Evolutionary conservation across 2,113 vertebrate species (phyloP).

Genomic region (Alosa alosa): DNA sequence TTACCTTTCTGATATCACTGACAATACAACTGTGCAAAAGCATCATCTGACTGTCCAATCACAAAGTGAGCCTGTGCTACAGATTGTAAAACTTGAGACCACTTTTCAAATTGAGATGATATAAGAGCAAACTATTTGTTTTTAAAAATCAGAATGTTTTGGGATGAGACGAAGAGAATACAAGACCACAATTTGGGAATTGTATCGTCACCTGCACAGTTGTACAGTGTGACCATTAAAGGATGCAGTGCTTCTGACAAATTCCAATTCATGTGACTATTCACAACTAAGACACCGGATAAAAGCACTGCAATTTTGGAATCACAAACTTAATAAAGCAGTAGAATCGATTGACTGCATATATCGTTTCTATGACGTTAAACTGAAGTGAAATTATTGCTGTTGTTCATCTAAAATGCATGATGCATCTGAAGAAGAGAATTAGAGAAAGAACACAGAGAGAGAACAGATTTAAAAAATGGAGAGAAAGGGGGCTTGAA

Average conservation of each 20-base stretch:
- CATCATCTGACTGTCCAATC: neutral
- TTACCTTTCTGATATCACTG: neutral
- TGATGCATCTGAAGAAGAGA: neutral
- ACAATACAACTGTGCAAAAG: neutral
- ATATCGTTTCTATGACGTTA: neutral
- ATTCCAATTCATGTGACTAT: neutral
- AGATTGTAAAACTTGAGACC: neutral
- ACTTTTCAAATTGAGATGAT: neutral
- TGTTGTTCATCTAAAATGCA: neutral
- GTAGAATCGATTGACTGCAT: neutral
- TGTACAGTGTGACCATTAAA: neutral
- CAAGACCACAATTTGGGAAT: neutral
- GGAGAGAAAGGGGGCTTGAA: constrained; percentile 53
- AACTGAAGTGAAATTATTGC: neutral
- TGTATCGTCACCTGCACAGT: neutral
- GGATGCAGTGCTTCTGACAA: neutral
- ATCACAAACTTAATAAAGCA: neutral
- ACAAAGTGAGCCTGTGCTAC: neutral
- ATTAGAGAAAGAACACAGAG: constrained; percentile 43
- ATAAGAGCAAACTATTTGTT: neutral
- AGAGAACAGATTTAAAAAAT: constrained; percentile 32
- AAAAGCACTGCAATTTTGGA: neutral
- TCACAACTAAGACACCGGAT: neutral
- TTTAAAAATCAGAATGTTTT: neutral
- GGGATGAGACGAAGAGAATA: neutral